Evolutionary conservation across 1,140 invertebrate genomes (phyloP).

Genomic region (Ruditapes philippinarum): DNA sequence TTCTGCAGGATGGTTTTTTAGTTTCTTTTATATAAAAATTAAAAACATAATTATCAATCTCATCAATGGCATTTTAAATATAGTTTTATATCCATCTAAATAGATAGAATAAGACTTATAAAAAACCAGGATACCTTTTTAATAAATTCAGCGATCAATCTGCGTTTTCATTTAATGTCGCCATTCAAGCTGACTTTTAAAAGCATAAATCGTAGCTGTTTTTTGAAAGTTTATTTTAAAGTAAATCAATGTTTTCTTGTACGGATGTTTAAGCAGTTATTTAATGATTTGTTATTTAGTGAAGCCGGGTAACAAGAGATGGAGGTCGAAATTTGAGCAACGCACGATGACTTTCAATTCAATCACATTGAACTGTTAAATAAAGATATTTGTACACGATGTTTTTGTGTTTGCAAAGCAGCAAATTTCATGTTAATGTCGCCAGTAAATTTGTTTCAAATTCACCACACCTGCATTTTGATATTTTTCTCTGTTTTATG

Average conservation of each 20-base stretch:
- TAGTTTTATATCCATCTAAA: no score
- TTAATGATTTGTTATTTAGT: conserved; percentile 20
- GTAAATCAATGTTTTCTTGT: no score
- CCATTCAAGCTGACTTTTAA: background rate
- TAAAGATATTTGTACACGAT: background rate
- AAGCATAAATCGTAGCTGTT: background rate
- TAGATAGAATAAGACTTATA: no score
- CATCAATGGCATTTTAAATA: no score
- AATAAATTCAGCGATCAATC: no score
- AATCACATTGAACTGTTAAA: background rate
- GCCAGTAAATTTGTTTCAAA: conserved; percentile 3
- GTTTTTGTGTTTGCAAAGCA: background rate
- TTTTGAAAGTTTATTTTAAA: no score
- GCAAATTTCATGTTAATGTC: background rate
- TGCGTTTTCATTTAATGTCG: no score
- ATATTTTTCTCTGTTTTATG: no score
- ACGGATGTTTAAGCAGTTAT: background rate
- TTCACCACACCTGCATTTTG: background rate
- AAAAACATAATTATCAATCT: no score
- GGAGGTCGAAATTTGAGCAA: background rate
- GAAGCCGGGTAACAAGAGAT: background rate
- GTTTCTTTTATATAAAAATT: no score
- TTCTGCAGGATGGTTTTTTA: no score
- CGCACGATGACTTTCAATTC: background rate
- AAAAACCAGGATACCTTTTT: no score